Percentiles rank a stretch among this genome's conserved stretches.
Conservation (phyloP, 2,888 invertebrate species). For the Junonia oenone region DNA sequence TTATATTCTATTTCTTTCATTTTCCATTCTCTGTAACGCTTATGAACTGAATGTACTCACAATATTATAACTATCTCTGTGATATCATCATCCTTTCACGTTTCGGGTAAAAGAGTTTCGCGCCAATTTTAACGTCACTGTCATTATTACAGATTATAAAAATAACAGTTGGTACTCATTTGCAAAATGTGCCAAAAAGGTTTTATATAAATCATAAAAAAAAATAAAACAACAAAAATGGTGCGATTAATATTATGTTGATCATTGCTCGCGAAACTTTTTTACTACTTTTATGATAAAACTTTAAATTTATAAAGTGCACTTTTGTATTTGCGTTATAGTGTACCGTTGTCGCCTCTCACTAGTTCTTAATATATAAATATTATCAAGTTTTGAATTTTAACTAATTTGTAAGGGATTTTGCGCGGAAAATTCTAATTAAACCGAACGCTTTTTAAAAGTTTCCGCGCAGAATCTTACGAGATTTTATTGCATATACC, state of each 20-base stretch:
- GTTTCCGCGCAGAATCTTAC: slow-evolving; percentile 48
- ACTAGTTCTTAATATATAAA: slow-evolving; percentile 42
- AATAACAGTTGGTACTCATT: slow-evolving; percentile 9
- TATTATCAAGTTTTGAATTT: slow-evolving; percentile 51
- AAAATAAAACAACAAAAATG: neutral
- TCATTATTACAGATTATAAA: neutral
- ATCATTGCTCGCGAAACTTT: slow-evolving; percentile 19
- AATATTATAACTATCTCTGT: slow-evolving; percentile 49
- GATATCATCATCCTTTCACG: slow-evolving; percentile 50
- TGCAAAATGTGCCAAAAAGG: slow-evolving; percentile 26
- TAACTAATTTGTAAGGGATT: slow-evolving; percentile 45
- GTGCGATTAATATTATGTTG: neutral
- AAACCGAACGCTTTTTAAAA: slow-evolving; percentile 3
- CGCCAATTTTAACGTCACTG: slow-evolving; percentile 15
- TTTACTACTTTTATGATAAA: slow-evolving; percentile 14
- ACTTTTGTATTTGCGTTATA: slow-evolving; percentile 49
- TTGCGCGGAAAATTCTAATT: slow-evolving; percentile 9
- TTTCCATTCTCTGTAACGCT: slow-evolving; percentile 5
- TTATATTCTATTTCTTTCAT: neutral
- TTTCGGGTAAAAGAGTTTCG: slow-evolving; percentile 39
- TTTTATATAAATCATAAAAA: neutral
- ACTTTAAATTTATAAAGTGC: slow-evolving; percentile 40
- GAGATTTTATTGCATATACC: slow-evolving; percentile 69
- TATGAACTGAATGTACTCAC: slow-evolving; percentile 26
- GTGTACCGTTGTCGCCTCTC: slow-evolving; percentile 47